These are phyloP conservation scores for Colletes gigas DNA, from an alignment of 1,140 invertebrate genomes.

Conservation along the genomic window DNA sequence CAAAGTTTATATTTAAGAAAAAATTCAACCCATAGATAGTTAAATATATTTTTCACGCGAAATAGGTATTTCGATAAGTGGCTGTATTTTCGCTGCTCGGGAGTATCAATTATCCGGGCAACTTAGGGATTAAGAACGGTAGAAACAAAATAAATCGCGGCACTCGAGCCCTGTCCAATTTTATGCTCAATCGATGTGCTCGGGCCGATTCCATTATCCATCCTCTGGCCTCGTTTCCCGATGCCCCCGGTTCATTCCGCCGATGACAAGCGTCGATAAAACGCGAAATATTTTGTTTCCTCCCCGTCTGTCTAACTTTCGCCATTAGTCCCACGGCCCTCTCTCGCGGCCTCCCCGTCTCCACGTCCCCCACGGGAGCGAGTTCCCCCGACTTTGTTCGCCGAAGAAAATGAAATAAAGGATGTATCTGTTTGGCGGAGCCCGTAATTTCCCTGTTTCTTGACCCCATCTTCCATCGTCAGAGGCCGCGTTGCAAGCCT, in stretches of 20 bases:
- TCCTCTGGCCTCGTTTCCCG: conserved; percentile 10
- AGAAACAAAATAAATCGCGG: conserved; percentile 12
- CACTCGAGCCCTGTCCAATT: conserved; percentile 12
- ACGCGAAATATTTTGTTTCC: conserved; percentile 56
- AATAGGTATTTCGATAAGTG: too few species aligned
- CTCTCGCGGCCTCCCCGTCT: not conserved
- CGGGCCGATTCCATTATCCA: conserved; percentile 27
- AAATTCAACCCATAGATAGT: too few species aligned
- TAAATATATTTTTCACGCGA: too few species aligned
- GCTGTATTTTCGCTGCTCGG: too few species aligned
- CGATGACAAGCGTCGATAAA: conserved; percentile 55
- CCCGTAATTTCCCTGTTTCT: conserved; percentile 70
- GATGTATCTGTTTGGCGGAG: conserved; percentile 71
- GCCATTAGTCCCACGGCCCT: conserved; percentile 44
- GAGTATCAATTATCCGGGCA: too few species aligned
- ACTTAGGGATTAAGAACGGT: not conserved
- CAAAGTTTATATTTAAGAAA: too few species aligned
- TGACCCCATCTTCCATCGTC: conserved; percentile 49
- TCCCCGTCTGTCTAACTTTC: conserved; percentile 38
- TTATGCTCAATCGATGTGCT: conserved; percentile 19
- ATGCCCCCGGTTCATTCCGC: not conserved
- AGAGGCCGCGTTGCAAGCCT: conserved; percentile 51
- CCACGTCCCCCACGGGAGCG: conserved; percentile 1
- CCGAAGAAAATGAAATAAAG: conserved; percentile 64
- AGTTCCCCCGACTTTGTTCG: conserved; percentile 47